These are phyloP conservation scores for Poeciliopsis retropinna DNA, from an alignment of 2,113 vertebrate genomes.

Conservation along the genomic window DNA sequence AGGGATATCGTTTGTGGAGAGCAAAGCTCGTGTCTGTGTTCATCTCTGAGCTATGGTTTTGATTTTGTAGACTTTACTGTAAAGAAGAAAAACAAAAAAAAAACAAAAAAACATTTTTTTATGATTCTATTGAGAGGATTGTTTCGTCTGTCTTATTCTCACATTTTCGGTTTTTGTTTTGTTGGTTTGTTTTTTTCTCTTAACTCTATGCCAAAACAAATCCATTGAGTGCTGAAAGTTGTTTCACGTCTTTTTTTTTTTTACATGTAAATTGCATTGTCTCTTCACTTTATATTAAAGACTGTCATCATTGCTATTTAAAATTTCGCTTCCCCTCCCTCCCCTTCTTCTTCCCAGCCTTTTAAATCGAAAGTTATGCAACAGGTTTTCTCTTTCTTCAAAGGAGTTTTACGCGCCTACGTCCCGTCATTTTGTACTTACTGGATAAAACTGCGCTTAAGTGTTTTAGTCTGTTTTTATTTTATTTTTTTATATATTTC, in stretches of 20 bases:
- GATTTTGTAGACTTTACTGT: constrained; percentile 79
- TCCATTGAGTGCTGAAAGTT: constrained; percentile 67
- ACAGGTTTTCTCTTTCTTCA: constrained; percentile 46
- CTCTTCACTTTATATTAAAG: constrained; percentile 73
- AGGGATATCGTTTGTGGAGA: constrained; percentile 60
- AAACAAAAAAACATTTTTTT: constrained; percentile 52
- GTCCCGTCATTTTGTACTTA: constrained; percentile 30
- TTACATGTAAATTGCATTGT: constrained; percentile 57
- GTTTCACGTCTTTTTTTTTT: constrained; percentile 38
- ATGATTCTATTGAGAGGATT: constrained; percentile 71
- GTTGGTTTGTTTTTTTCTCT: constrained; percentile 25
- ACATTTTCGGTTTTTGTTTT: constrained; percentile 34
- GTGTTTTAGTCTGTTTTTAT: constrained; percentile 3
- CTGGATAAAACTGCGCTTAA: constrained; percentile 32
- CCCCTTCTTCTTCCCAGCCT: constrained; percentile 3
- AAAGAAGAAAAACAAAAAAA: constrained; percentile 54
- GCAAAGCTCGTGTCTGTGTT: constrained; percentile 63
- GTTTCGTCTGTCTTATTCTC: constrained; percentile 58
- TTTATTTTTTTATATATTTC: background rate
- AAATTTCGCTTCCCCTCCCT: constrained; percentile 31
- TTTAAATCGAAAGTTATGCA: constrained; percentile 43
- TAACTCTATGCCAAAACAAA: constrained; percentile 70
- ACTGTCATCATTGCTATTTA: constrained; percentile 73
- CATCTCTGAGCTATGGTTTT: constrained; percentile 67
- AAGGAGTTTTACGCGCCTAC: constrained; percentile 18